phyloP scores from a whole-genome alignment of 2,888 invertebrate species.

The Vannuccia rotundouncinata region DNA sequence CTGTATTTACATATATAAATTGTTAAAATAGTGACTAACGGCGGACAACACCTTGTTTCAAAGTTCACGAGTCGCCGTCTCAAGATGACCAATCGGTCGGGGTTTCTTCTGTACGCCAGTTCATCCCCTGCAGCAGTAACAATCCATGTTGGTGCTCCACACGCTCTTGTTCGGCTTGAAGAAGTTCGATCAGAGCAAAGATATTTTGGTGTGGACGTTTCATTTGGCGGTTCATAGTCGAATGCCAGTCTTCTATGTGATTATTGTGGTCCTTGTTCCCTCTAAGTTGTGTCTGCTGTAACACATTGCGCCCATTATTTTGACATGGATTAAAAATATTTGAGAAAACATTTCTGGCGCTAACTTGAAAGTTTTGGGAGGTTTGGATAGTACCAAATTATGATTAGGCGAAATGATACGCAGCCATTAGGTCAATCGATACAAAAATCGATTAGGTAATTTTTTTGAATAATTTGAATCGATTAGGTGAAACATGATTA shows the following conservation, averaged over 20 bases:
- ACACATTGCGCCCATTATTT: conserved; percentile 11
- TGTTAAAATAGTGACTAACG: no score
- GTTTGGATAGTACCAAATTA: no score
- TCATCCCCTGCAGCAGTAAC: not conserved
- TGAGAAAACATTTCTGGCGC: conserved; percentile 18
- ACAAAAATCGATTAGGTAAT: no score
- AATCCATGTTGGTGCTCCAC: conserved; percentile 10
- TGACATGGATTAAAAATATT: conserved; percentile 4
- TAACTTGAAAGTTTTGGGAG: no score
- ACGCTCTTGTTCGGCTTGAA: conserved; percentile 12
- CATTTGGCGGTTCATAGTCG: conserved; percentile 6
- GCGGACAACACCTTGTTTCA: no score
- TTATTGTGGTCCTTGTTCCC: not conserved
- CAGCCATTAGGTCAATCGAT: no score
- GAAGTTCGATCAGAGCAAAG: conserved; percentile 4
- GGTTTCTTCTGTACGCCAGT: conserved; percentile 1
- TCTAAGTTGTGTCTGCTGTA: no score
- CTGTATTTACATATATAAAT: no score
- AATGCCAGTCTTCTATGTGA: conserved; percentile 5
- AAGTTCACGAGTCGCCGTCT: conserved; percentile 9
- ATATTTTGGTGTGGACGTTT: conserved; percentile 13
- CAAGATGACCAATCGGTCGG: not conserved
- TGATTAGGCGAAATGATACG: no score
- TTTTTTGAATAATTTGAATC: no score
- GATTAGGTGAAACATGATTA: no score